Percentiles rank a stretch among this genome's conserved stretches.
Conservation (phyloP, 1,140 invertebrate species). For the Pseudachorutes palmiensis region DNA sequence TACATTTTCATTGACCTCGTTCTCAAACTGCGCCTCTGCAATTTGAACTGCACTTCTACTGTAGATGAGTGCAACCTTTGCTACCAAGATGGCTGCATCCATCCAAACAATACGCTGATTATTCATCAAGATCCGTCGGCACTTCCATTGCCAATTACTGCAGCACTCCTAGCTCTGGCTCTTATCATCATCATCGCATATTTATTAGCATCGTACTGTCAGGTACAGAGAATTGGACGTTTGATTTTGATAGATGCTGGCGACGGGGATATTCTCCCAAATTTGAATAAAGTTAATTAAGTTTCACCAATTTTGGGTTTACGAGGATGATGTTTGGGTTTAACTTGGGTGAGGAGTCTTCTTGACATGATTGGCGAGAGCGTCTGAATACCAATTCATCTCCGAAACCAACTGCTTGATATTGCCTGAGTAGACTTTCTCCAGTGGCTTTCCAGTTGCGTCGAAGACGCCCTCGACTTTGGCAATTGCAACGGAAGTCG, state of each 20-base stretch:
- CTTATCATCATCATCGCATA: background rate
- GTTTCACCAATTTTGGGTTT: background rate
- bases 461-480: slow-evolving; percentile 42
- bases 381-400: slow-evolving; percentile 43
- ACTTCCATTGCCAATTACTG: background rate
- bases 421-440: slow-evolving; percentile 39
- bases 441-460: slow-evolving; percentile 40
- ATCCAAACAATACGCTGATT: background rate
- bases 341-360: background rate
- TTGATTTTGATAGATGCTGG: background rate
- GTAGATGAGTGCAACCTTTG: background rate
- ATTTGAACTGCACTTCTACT: background rate
- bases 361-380: slow-evolving; percentile 41
- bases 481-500: slow-evolving; percentile 39
- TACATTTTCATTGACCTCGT: background rate
- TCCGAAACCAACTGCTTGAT: slow-evolving; percentile 40
- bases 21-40: background rate
- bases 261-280: background rate
- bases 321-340: no score
- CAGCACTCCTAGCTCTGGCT: background rate
- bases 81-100: background rate
- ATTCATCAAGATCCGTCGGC: background rate
- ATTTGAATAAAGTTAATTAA: background rate
- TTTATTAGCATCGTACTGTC: background rate
- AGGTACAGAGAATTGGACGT: background rate